phyloP scores from a whole-genome alignment of 2,113 vertebrate species.

The Vidua macroura region DNA sequence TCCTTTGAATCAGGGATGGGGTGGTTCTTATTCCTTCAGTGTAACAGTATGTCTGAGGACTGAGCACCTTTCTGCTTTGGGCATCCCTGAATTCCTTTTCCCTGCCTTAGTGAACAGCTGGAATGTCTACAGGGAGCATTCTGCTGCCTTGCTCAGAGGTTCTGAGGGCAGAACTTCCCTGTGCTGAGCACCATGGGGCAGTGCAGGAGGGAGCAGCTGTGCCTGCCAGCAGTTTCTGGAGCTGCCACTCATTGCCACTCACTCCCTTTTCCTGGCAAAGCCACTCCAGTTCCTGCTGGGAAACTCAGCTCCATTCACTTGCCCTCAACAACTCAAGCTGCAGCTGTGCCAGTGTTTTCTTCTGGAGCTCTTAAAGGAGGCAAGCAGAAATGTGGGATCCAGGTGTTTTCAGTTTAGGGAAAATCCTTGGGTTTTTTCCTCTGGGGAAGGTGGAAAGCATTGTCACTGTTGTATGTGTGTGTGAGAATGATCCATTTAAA shows the following conservation, averaged over 20 bases:
- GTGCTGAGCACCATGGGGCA: neutral
- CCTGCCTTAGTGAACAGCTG: neutral
- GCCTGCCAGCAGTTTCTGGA: neutral
- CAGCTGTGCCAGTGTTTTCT: neutral
- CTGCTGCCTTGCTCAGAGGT: neutral
- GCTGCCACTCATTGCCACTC: neutral
- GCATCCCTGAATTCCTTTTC: neutral
- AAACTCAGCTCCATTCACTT: neutral
- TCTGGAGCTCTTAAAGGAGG: neutral
- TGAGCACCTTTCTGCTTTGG: neutral
- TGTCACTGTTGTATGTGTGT: fast-evolving
- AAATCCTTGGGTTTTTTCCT: neutral
- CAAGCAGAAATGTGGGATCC: neutral
- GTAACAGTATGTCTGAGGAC: neutral
- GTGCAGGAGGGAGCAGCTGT: neutral
- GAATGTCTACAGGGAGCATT: neutral
- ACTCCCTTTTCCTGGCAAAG: neutral
- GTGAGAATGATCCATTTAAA: neutral
- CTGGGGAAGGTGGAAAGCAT: neutral
- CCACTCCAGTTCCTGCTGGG: neutral
- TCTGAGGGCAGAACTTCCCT: neutral
- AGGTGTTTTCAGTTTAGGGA: neutral
- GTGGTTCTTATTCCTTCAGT: neutral
- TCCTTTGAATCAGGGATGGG: neutral
- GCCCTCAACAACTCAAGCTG: neutral